Evolutionary conservation across 2,797 vertebrate species (phyloP).

Genomic region (Vultur gryphus): DNA sequence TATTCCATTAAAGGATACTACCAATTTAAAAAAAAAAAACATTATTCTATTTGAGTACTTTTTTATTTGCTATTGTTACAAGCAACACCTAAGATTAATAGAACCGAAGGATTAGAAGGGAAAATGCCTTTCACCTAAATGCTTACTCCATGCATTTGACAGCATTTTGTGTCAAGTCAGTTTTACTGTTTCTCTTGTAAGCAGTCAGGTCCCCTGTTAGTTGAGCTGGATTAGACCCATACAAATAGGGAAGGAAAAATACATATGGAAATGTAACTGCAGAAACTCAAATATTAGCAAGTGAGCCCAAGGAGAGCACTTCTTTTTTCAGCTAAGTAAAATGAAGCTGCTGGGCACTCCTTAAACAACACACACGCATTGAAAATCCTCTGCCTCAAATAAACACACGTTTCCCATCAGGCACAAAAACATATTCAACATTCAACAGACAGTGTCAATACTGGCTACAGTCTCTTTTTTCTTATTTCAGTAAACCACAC

Average conservation of each 20-base stretch:
- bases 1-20: neutral
- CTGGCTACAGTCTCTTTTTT: neutral
- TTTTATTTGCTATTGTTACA: neutral
- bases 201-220: neutral
- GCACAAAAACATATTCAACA: slow-evolving; percentile 1
- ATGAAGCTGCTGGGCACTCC: slow-evolving; percentile 1
- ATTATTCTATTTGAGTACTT: neutral
- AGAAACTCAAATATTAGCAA: slow-evolving; percentile 25
- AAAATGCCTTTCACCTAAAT: neutral
- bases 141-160: neutral
- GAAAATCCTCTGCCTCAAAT: slow-evolving; percentile 33
- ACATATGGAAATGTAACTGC: neutral
- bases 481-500: neutral
- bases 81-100: neutral
- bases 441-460: slow-evolving; percentile 21
- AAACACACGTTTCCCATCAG: slow-evolving; percentile 22
- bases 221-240: neutral
- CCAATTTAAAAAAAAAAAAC: neutral
- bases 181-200: slow-evolving; percentile 6
- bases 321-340: neutral
- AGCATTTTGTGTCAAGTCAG: neutral
- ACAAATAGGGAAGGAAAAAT: neutral
- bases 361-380: neutral
- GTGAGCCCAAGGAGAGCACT: neutral
- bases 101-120: neutral